Base-by-base conservation (phyloP, 2,113 vertebrate species). In the Vireo altiloquus region DNA sequence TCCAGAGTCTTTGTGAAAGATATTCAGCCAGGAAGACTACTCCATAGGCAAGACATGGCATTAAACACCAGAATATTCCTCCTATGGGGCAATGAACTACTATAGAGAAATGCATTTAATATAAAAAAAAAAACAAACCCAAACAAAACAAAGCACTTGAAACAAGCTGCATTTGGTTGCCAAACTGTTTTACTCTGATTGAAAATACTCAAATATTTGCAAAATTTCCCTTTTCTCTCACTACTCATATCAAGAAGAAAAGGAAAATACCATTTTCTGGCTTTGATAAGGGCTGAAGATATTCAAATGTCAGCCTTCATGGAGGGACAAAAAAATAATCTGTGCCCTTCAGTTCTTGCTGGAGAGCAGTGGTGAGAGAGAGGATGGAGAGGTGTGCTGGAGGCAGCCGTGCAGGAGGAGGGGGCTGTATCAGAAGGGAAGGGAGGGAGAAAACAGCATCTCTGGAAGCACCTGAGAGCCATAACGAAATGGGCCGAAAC, bases 1-100 rank as follows among this genome's bases (percentile, higher is more conserved):
- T 63, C 46, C 12, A 23, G 8, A 57, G 9, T 12, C 27, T 52
- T 64, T 9, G 16, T 47, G 56, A 35, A 52, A 64, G 35, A 16
- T 2, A 2, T 23, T 82, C 2, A 4, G 9, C 40, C 1, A 2
- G 39, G 42, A 72, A 56, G 17, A 49, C 2, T 3, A 19, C 25
- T 76, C 70, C 25, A 17, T 3, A 53, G 53, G 30, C 11, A 79
- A 56, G 44, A 37, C 0, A 4, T 31, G 60, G n/a, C 77, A 40
- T 83, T 59, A 50, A 83, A 46, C 1, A 9, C 23, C 33, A 53
- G 18, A 37, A 60, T 33, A 68, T 69, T 69, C 53, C 25, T 53
- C 14, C 27, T 28, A 19, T 21, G 24, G 40, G 49, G 17, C 30
- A 47, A 31, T 17, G 35, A 0, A 0, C 27, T 53, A 2, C n/a